Conservation (phyloP, 1,140 invertebrate genomes). For the Vanessa atalanta region DNA sequence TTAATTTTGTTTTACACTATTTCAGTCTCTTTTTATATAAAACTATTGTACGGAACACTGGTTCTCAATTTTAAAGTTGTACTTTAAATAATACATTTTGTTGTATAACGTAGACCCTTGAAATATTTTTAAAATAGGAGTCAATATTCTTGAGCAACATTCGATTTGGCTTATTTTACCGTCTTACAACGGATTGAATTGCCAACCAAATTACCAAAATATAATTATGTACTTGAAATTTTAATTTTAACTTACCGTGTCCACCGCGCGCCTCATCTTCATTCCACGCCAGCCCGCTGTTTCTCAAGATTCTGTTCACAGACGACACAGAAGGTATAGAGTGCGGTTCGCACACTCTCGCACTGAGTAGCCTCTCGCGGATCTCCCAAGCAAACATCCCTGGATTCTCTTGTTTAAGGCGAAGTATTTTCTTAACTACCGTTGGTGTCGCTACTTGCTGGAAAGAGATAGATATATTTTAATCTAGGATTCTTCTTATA, state of each 20-base stretch:
- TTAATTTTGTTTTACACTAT: no score
- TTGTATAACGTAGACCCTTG: no score
- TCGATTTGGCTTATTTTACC: no score
- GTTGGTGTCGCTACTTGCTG: constrained; percentile 96
- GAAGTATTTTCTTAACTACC: constrained; percentile 94
- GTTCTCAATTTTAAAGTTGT: no score
- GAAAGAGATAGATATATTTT: constrained; percentile 60
- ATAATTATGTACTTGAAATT: neutral
- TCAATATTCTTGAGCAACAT: no score
- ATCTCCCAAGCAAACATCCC: constrained; percentile 97
- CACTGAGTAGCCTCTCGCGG: constrained; percentile 90
- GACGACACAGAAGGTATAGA: constrained; percentile 96
- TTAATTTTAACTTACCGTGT: constrained; percentile 48
- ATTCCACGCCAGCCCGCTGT: constrained; percentile 87
- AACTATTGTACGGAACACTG: no score
- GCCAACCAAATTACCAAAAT: no score
- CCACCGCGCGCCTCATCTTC: constrained; percentile 77
- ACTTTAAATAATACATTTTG: no score
- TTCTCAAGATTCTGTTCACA: constrained; percentile 95
- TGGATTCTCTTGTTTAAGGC: constrained; percentile 95
- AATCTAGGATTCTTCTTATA: neutral
- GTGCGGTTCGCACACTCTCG: constrained; percentile 91
- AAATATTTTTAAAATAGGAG: no score
- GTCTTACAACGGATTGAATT: no score
- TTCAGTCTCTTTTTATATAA: no score